A percentile compares a stretch with the other conserved stretches of the same genome.
Evolutionary conservation across 2,113 vertebrate species (phyloP).

Genomic region (Mormyrus lacerda): DNA sequence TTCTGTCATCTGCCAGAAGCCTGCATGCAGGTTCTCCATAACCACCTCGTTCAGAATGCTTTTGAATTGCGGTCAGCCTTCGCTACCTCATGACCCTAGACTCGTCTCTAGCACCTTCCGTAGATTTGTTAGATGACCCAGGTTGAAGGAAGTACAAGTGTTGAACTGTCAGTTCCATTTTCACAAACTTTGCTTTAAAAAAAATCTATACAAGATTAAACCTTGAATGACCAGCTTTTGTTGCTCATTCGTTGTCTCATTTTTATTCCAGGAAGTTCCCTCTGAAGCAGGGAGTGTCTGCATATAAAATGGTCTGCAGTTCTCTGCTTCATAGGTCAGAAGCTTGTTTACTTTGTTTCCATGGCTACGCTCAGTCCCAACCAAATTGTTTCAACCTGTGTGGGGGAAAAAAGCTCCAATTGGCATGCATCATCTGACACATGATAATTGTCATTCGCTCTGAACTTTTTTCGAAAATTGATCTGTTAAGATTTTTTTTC

Average conservation of each 20-base stretch:
- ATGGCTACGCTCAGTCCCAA: constrained; percentile 99
- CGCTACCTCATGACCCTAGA: background rate
- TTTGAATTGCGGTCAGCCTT: constrained; percentile 31
- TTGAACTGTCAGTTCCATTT: constrained; percentile 29
- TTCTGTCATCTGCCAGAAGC: background rate
- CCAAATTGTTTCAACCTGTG: constrained; percentile 42
- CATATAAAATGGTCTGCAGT: constrained; percentile 99
- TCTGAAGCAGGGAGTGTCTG: constrained; percentile 99
- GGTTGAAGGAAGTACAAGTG: background rate
- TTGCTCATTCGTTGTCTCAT: constrained; percentile 84
- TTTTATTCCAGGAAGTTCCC: constrained; percentile 99
- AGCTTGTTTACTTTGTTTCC: constrained; percentile 99
- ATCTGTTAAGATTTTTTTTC: constrained; percentile 2
- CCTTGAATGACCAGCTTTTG: constrained; percentile 86
- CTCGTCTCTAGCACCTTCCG: background rate
- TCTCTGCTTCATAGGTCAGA: constrained; percentile 99
- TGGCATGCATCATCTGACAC: constrained; percentile 65
- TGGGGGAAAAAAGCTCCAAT: constrained; percentile 48
- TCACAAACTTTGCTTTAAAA: constrained; percentile 29
- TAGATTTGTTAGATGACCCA: background rate
- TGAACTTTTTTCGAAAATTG: constrained; percentile 22
- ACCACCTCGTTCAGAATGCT: constrained; percentile 32
- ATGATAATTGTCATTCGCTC: constrained; percentile 32
- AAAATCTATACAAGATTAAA: constrained; percentile 26
- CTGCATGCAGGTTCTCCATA: background rate